Conservation (phyloP, 2,113 vertebrate species). For the Pristiophorus japonicus region DNA sequence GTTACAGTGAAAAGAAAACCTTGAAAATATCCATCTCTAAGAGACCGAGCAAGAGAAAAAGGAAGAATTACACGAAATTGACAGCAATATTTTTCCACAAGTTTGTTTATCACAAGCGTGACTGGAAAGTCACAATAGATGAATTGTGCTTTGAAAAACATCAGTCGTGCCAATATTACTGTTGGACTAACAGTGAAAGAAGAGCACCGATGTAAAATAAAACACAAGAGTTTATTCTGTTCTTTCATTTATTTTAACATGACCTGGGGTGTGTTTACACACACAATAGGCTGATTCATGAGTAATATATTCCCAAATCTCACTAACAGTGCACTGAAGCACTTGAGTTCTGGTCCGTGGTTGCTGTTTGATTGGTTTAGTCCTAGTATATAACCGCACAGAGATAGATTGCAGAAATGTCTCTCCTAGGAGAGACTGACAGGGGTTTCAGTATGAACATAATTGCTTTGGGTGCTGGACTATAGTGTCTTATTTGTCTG, state of each 20-base stretch:
- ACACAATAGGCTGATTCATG: constrained; percentile 52
- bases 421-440: constrained; percentile 66
- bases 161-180: background rate
- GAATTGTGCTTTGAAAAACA: background rate
- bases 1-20: background rate
- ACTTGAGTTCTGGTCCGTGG: constrained; percentile 47
- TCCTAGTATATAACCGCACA: constrained; percentile 61
- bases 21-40: background rate
- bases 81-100: background rate
- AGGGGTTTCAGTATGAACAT: constrained; percentile 60
- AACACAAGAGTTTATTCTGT: background rate
- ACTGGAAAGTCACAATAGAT: background rate
- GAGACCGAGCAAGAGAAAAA: background rate
- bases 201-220: background rate
- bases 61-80: background rate
- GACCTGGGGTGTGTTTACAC: constrained; percentile 44
- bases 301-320: constrained; percentile 53
- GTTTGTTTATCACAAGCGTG: background rate
- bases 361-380: constrained; percentile 63
- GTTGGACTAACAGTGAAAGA: background rate
- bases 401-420: constrained; percentile 72
- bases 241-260: constrained; percentile 43
- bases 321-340: constrained; percentile 47
- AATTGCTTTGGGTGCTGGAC: constrained; percentile 52
- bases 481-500: background rate